Evolutionary conservation across 92 coral and sea anemone genomes (phyloP).

Genomic region (Plumapathes pennacea): DNA sequence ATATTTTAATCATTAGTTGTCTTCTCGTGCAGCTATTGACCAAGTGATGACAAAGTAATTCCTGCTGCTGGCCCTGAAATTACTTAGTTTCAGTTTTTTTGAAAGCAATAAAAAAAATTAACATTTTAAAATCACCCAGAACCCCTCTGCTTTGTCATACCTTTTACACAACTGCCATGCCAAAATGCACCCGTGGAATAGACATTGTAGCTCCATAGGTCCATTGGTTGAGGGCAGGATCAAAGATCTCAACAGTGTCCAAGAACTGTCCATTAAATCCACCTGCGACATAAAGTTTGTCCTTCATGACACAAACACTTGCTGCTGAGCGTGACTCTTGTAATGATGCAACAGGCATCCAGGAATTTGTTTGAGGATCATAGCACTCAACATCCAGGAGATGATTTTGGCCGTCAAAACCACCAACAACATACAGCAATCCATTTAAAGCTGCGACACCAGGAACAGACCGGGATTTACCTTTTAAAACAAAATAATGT

Average conservation of each 20-base stretch:
- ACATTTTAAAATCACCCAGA: no score
- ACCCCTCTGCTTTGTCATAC: no score
- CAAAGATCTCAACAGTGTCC: constrained; percentile 82
- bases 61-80: no score
- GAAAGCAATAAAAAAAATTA: no score
- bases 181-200: constrained; percentile 92
- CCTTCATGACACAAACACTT: constrained; percentile 89
- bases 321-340: constrained; percentile 80
- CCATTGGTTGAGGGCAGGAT: constrained; percentile 79
- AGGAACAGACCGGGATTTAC: constrained; percentile 87
- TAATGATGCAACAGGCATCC: constrained; percentile 64
- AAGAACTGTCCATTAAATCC: constrained; percentile 98
- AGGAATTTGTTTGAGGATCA: constrained; percentile 79
- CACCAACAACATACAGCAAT: constrained; percentile 79
- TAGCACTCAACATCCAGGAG: constrained; percentile 88
- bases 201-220: constrained; percentile 70
- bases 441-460: constrained; percentile 83
- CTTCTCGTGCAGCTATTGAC: no score
- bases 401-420: constrained; percentile 89
- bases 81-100: no score
- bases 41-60: no score
- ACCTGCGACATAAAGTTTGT: constrained; percentile 75
- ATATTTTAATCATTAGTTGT: no score
- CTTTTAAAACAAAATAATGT: constrained; percentile 28
- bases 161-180: constrained; percentile 85